A percentile compares a stretch with the other conserved stretches of the same genome.
phyloP scores from a whole-genome alignment of 2,113 vertebrate species.

The Dunckerocampus dactyliophorus region DNA sequence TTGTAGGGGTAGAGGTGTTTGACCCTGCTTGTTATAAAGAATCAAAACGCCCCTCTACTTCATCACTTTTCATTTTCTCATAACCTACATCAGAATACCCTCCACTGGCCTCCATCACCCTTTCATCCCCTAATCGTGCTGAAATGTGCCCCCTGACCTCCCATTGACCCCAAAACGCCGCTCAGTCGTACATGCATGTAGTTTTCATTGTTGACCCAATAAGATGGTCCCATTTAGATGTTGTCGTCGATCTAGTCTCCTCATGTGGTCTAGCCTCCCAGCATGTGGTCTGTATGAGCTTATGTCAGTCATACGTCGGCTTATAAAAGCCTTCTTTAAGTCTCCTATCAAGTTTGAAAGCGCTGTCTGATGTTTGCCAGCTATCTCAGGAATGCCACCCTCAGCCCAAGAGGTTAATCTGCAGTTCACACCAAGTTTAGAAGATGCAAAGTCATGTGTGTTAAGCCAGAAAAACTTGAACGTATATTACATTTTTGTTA shows the following conservation, averaged over 20 bases:
- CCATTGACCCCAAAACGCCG: conserved; percentile 4
- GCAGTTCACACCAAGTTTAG: conserved; percentile 17
- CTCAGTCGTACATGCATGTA: not conserved
- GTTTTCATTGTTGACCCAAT: not conserved
- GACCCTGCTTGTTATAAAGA: conserved; percentile 17
- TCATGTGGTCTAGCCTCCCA: not conserved
- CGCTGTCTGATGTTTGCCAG: conserved; percentile 23
- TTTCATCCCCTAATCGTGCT: conserved; percentile 41
- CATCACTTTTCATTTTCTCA: conserved; percentile 13
- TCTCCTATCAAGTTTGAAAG: conserved; percentile 15
- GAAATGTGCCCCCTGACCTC: conserved; percentile 31
- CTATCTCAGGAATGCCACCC: conserved; percentile 44
- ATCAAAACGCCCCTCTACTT: conserved; percentile 3
- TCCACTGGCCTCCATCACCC: not conserved
- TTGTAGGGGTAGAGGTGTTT: conserved; percentile 15
- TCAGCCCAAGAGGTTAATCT: conserved; percentile 31
- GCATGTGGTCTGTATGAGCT: conserved; percentile 7
- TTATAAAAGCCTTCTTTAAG: conserved; percentile 20
- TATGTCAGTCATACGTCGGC: conserved; percentile 28
- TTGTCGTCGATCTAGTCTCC: not conserved
- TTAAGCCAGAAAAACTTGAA: no score
- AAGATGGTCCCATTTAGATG: not conserved
- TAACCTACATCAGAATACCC: not conserved
- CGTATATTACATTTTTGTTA: no score
- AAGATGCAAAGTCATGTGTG: not conserved